Evolutionary conservation across 2,888 invertebrate genomes (phyloP).

Genomic region (Rapana venosa): DNA sequence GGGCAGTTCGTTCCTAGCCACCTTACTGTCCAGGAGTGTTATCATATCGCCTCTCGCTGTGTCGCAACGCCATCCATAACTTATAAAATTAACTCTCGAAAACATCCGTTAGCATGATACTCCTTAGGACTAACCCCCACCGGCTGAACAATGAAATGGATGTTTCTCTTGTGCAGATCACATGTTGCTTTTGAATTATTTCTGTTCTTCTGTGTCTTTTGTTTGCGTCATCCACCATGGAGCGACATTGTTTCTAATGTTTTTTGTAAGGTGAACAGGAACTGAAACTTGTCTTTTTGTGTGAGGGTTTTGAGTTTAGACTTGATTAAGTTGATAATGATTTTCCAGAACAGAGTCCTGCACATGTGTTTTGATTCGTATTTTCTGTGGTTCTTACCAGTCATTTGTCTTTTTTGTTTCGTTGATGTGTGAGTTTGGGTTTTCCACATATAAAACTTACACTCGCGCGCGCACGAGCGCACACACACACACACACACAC

Average conservation of each 20-base stretch:
- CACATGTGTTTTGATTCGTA: too few relatives aligned
- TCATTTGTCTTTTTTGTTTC: too few relatives aligned
- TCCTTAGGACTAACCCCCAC: background rate
- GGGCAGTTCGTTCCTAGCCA: too few relatives aligned
- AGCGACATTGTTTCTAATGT: constrained; percentile 65
- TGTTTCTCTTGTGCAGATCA: background rate
- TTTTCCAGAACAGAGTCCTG: background rate
- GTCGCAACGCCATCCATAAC: too few relatives aligned
- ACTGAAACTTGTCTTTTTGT: too few relatives aligned
- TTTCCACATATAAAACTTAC: background rate
- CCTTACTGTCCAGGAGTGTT: too few relatives aligned
- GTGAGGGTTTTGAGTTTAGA: too few relatives aligned
- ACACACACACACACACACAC: constrained; percentile 18
- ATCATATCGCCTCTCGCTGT: too few relatives aligned
- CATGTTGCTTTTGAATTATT: background rate
- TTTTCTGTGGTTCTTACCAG: too few relatives aligned
- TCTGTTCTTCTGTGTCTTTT: background rate
- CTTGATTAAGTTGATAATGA: background rate
- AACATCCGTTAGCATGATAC: constrained; percentile 34
- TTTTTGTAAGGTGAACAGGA: constrained; percentile 70
- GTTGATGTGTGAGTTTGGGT: too few relatives aligned
- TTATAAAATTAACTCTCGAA: too few relatives aligned
- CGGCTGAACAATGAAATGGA: background rate
- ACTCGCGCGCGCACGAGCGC: background rate
- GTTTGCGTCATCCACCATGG: constrained; percentile 35